These are phyloP conservation scores for Archocentrus centrarchus DNA, from an alignment of 2,113 vertebrate species.

Conservation along the genomic window DNA sequence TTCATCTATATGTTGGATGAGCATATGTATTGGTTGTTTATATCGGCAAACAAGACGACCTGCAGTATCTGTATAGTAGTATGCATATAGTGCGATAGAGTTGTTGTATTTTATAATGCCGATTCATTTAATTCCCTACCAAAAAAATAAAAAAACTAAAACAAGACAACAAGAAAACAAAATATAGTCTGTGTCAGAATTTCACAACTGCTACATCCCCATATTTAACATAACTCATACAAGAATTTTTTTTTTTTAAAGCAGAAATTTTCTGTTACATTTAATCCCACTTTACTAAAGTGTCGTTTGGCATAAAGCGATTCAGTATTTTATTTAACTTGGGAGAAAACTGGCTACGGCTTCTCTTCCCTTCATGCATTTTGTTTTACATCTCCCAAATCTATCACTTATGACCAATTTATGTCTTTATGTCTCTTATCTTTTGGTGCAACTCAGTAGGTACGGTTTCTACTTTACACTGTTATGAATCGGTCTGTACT, in stretches of 20 bases:
- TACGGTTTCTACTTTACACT: background rate
- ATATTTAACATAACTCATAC: background rate
- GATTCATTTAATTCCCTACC: background rate
- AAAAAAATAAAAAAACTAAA: background rate
- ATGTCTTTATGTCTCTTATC: slow-evolving; percentile 4
- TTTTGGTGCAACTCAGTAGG: background rate
- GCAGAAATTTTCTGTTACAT: background rate
- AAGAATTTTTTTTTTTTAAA: background rate
- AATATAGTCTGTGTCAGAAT: background rate
- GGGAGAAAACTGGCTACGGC: background rate
- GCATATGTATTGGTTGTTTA: background rate
- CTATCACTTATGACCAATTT: slow-evolving; percentile 9
- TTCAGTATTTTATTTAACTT: background rate
- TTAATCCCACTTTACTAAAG: background rate
- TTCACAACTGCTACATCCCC: background rate
- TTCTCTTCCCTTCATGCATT: background rate
- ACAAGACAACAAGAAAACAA: background rate
- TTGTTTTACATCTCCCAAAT: background rate
- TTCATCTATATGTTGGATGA: background rate
- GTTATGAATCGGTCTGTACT: background rate
- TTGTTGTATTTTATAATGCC: background rate
- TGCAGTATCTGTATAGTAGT: too few species aligned
- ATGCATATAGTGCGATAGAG: too few species aligned
- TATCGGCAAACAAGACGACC: too few species aligned
- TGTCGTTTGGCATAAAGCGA: background rate